Evolutionary conservation across 53 echinoderm and acorn worm genomes (phyloP), one percentile per base, ranked within the genome.

Genomic region (Holothuria leucospilota): DNA sequence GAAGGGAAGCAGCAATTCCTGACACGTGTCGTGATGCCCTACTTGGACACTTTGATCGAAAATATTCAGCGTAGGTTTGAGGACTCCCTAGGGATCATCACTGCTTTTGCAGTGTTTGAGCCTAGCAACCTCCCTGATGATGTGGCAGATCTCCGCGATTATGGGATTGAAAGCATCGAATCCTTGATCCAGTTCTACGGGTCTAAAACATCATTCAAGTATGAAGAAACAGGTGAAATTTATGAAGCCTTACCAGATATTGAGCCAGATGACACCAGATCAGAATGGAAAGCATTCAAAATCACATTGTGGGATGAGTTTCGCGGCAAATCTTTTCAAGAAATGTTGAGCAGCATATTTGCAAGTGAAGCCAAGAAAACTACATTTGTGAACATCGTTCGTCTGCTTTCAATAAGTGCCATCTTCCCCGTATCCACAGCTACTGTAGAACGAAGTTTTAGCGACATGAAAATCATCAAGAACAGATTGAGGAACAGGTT

Each of bases 301-400:
- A 70, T 70, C 21, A 70, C 71, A 70, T 39, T 70, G 71, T 70
- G 71, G 71, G 71, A 70, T 70, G 71, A 39, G 38, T 70, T 70
- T 70, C 38, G 29, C 38, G 38, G 71, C 13, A 70, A 29, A 70
- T 70, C 29, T 16, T 56, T 70, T 6, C 71, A 70, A 34, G 38
- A 70, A 70, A 18, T 70, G 38, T 70, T 70, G 71, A 70, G 71
- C 71, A 70, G 71, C 39, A 14, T 67, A 28, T 67, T 67, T 27
- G 56, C 56, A 56, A 67, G 67, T 67, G 71, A 70, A 70, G 71
- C 29, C 71, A 70, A 70, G 71, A 70, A 34, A 34, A 16, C 12
- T 8, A 34, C 38, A 34, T 70, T 70, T 29, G 38, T 27, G 13
- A 70, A 70, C 71, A 70, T 70, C 12, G 38, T 70, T 27, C 29